Evolutionary conservation across 2,113 vertebrate genomes (phyloP), one percentile per base, ranked within the genome.

Genomic region (Anguilla rostrata): DNA sequence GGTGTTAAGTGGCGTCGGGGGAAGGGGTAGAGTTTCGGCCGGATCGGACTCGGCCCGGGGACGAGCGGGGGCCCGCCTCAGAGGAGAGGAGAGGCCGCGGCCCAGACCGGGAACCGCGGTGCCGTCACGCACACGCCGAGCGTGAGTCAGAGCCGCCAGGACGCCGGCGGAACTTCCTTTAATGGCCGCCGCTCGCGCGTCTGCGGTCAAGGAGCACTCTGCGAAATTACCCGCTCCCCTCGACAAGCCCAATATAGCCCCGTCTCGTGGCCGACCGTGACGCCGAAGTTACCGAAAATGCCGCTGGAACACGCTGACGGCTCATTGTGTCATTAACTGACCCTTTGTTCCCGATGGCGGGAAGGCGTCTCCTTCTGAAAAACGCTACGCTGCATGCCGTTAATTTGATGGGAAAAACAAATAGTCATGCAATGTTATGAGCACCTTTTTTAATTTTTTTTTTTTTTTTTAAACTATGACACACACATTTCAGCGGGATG

Each of bases 1-100:
- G 71, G 71, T 75, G 71, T 75, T 75, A 75, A 75, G 71, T 75
- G 71, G 71, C 71, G 71, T n/a, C 34, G 71, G 71, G 34, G n/a
- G 71, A 75, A 34, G 71, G 71, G 71, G 71, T 75, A 75, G 71
- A 75, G 71, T 75, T 75, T 29, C 71, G 26, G 20, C 71, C 71
- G 0, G 16, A n/a, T 75, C 26, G 9, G 71, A 34, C 26, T 75
- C 71, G 34, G 71, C 7, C 7, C 34, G 71, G n/a, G 71, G 71
- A 34, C n/a, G 71, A 34, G 12, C 1, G n/a, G n/a, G 71, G 71
- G 9, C 71, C 12, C 34, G 34, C 34, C 34, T 34, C 34, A n/a
- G n/a, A n/a, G 34, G 34, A 34, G n/a, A 66, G 20, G 20, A 66
- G 22, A 66, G 60, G 26, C 60, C 60, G 9, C 57, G 60, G 60